Conservation (phyloP, 1,140 invertebrate species). For the Periplaneta americana region DNA sequence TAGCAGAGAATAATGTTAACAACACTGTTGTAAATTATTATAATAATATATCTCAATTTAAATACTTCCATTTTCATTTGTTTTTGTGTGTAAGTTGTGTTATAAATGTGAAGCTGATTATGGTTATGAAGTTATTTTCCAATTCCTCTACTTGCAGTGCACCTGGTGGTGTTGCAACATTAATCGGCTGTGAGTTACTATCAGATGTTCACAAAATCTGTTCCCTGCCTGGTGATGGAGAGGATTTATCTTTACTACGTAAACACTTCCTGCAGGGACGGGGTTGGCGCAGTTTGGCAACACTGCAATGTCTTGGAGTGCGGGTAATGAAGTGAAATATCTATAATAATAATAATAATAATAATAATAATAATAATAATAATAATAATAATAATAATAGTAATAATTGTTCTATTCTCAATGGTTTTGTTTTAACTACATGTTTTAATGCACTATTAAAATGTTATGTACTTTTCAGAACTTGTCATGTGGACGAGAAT, state of each 20-base stretch:
- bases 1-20: no score
- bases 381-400: neutral
- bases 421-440: neutral
- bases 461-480: slow-evolving; percentile 32
- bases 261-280: slow-evolving; percentile 50
- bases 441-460: neutral
- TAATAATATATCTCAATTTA: no score
- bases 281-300: slow-evolving; percentile 54
- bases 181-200: slow-evolving; percentile 55
- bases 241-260: slow-evolving; percentile 40
- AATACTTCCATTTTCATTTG: no score
- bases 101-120: no score
- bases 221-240: slow-evolving; percentile 34
- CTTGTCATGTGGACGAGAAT: slow-evolving; percentile 50
- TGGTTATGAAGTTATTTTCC: no score
- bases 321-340: slow-evolving; percentile 34
- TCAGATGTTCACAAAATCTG: slow-evolving; percentile 54
- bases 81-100: no score
- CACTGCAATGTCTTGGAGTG: slow-evolving; percentile 49
- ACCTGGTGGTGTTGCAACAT: slow-evolving; percentile 44
- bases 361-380: neutral
- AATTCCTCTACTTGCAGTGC: slow-evolving; percentile 7
- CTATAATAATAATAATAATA: neutral
- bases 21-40: no score
- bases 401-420: neutral